phyloP scores from a whole-genome alignment of 2,113 vertebrate species.

The Mus pahari region DNA sequence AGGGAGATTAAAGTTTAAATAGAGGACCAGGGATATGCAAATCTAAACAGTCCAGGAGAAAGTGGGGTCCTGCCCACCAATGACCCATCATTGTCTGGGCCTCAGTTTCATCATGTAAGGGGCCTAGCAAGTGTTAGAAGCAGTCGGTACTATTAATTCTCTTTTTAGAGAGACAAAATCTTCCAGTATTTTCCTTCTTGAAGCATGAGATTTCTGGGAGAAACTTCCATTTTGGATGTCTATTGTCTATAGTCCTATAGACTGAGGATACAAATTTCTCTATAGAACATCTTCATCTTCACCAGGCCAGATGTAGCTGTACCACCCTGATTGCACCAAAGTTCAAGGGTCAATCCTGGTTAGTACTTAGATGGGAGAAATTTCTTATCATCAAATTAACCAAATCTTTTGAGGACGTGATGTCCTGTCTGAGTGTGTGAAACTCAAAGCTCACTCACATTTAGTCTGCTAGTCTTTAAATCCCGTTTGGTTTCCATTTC shows the following conservation, averaged over 20 bases:
- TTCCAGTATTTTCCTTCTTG: neutral
- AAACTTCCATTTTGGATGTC: neutral
- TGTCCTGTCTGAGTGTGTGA: neutral
- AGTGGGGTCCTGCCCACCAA: neutral
- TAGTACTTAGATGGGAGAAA: neutral
- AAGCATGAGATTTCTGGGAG: neutral
- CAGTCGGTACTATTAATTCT: neutral
- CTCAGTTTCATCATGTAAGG: neutral
- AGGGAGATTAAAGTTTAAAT: neutral
- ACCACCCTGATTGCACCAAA: neutral
- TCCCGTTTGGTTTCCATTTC: constrained; percentile 36
- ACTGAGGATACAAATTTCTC: neutral
- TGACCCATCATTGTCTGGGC: too few species aligned
- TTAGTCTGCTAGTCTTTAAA: neutral
- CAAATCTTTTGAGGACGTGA: neutral
- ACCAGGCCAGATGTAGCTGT: too few species aligned
- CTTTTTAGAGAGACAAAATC: neutral
- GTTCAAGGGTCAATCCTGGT: neutral
- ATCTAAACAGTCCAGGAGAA: neutral
- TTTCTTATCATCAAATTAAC: neutral
- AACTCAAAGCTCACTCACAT: neutral
- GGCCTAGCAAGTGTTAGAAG: neutral
- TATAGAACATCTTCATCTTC: neutral
- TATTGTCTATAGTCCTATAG: neutral
- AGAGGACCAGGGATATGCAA: neutral